These are phyloP conservation scores for Chaetodon auriga DNA, from an alignment of 2,113 vertebrate species.

Conservation along the genomic window DNA sequence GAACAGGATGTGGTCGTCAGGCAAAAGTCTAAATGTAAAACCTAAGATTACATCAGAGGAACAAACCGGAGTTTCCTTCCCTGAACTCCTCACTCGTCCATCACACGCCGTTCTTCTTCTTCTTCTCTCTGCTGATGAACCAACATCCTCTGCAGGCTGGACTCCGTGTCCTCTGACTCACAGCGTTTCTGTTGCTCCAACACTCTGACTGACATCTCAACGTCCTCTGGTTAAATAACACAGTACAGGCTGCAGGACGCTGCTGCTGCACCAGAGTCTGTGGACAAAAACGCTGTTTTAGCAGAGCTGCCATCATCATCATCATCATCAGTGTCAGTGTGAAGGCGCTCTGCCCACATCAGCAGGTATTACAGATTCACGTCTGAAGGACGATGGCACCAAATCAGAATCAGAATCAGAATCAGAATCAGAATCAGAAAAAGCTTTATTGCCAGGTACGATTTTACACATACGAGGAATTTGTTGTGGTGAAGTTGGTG, in stretches of 20 bases:
- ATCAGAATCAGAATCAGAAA: no score
- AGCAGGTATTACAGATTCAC: no score
- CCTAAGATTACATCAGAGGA: constrained; percentile 41
- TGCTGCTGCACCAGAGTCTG: neutral
- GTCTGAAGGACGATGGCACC: neutral
- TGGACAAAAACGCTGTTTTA: neutral
- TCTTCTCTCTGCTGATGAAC: neutral
- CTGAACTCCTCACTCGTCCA: neutral
- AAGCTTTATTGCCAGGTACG: no score
- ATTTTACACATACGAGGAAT: no score
- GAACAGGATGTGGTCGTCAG: neutral
- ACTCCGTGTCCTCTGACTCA: constrained; percentile 32
- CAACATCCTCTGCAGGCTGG: constrained; percentile 4
- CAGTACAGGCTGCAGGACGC: no score
- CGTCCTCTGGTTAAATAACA: no score
- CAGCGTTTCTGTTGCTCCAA: neutral
- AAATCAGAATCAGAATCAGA: no score
- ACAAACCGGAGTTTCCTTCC: constrained; percentile 6
- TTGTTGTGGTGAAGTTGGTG: no score
- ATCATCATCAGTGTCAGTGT: neutral
- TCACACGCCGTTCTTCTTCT: neutral
- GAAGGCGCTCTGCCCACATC: no score
- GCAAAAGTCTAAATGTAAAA: constrained; percentile 6
- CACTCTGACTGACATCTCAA: neutral
- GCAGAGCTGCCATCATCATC: neutral